Evolutionary conservation across 30 jellyfish, hydroid and myxozoan species (phyloP).

Genomic region (Sanderia malayensis): DNA sequence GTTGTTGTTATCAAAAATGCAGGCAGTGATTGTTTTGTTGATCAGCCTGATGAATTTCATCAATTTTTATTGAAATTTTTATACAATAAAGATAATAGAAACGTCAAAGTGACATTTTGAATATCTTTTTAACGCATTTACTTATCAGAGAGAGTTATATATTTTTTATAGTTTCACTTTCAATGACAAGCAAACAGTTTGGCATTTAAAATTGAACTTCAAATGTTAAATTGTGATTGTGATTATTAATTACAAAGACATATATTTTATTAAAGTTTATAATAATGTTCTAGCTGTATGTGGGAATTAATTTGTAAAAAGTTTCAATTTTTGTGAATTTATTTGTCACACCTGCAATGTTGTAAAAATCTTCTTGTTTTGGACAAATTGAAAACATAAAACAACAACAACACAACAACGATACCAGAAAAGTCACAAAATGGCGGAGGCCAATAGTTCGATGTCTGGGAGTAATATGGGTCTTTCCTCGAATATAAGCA

Average conservation of each 20-base stretch:
- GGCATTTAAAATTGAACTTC: too few species aligned
- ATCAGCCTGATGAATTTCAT: slow-evolving; percentile 44
- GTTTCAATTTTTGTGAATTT: too few species aligned
- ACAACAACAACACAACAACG: neutral
- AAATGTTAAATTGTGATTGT: too few species aligned
- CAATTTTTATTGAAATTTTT: too few species aligned
- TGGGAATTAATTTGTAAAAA: neutral
- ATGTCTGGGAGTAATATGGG: neutral
- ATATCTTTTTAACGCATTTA: too few species aligned
- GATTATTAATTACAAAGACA: neutral
- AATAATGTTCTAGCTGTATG: neutral
- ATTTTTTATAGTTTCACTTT: too few species aligned
- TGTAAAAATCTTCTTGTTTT: neutral
- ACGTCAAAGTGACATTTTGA: too few species aligned
- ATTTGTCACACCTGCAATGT: neutral
- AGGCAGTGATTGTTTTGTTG: slow-evolving; percentile 59
- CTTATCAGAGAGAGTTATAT: too few species aligned
- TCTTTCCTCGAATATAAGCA: neutral
- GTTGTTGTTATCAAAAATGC: slow-evolving; percentile 41
- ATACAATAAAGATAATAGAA: too few species aligned
- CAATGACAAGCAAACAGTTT: too few species aligned
- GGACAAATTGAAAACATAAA: neutral
- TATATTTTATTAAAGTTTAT: too few species aligned
- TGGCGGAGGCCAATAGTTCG: slow-evolving; percentile 20
- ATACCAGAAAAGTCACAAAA: too few species aligned